Base-by-base conservation (phyloP, 2,797 vertebrate species). In the Lithobates pipiens region DNA sequence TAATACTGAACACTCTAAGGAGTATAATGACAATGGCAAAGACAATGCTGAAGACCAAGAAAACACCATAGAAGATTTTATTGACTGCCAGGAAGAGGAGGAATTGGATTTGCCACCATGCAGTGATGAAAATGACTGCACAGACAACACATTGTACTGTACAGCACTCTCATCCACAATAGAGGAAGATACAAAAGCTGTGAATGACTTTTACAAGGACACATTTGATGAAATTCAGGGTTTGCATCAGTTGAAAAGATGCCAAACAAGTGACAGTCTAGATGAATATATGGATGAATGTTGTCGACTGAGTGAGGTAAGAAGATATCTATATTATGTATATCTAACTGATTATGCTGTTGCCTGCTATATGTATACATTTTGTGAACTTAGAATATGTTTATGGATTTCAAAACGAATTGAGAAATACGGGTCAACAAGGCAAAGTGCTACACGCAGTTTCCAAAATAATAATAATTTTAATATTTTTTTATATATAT, bases 281-380 rank as follows among this genome's bases (percentile, higher is more conserved):
- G 93, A 96, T 84, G 94, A 97, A 83, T 97, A 97, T 90, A 97
- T 97, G 96, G 95, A 97, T 9, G 90, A 96, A 84, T 97, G 97
- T 91, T 97, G 96, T 92, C 93, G 94, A 77, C 89, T 97, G 32
- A 97, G 96, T 85, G 92, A 97, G 96, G 96, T 97, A 93, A 94
- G 92, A 72, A 86, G 74, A 73, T 82, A 46, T 39, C 1, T 5
- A 74, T 6, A 10, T 29, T 77, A 77, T 76, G 21, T 39, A 32
- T 29, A 5, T 76, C 73, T 6, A 16, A 76, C 10, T 76, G 71
- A 54, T 54, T 54, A 73, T 73, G 39, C 10, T 25, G 10, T 11
- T 23, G 5, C 25, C 2, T 65, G 23, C 61, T 23, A n/a, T 65
- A 5, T 65, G 7, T 9, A 54, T 46, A 46, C 44, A 46, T 9